Base-by-base conservation (phyloP, 2,888 invertebrate genomes). In the Zygogramma bicolorata region DNA sequence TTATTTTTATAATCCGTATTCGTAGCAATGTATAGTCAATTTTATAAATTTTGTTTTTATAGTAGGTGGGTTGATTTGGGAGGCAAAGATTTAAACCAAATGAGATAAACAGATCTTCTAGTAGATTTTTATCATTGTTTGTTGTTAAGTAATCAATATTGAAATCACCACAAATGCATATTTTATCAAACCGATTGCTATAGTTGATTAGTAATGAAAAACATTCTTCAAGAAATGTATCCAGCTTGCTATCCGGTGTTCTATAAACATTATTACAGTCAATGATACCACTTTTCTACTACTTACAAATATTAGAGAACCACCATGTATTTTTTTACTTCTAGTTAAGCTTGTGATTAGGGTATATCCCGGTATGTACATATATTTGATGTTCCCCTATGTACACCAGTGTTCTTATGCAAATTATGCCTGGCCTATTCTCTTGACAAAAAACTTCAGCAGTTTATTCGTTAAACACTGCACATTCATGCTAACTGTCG, bases 71-170 rank as follows among this genome's bases (percentile, higher is more conserved):
- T 40, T 40, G 3, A 40, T 40, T 58, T 25, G 58, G n/a, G 58
- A 58, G 58, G 29, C 29, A n/a, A 58, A 58, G 58, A 25, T 58
- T 58, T 13, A 58, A 15, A 58, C 29, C 58, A 58, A 58, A 58
- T 25, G 58, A 58, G 29, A 25, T 27, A 25, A 58, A 25, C 27
- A 58, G 58, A 58, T 58, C 58, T 10, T 58, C 58, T 58, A 29
- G 58, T 58, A 58, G 29, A 58, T 58, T 58, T 29, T 29, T 58
- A 5, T 58, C 58, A n/a, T 29, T 58, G n/a, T 29, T 25, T 58
- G 58, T n/a, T 15, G 3, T 29, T 58, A 3, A 58, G 58, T 58
- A 58, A 57, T 57, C 20, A 57, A 57, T 34, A 10, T 10, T 3
- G 34, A 34, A 34, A 34, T 34, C 0, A 34, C 7, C 40, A 40